Percentiles rank a stretch among this genome's conserved stretches.
Conservation (phyloP, 2,888 invertebrate species). For the Tenthredo distinguenda region DNA sequence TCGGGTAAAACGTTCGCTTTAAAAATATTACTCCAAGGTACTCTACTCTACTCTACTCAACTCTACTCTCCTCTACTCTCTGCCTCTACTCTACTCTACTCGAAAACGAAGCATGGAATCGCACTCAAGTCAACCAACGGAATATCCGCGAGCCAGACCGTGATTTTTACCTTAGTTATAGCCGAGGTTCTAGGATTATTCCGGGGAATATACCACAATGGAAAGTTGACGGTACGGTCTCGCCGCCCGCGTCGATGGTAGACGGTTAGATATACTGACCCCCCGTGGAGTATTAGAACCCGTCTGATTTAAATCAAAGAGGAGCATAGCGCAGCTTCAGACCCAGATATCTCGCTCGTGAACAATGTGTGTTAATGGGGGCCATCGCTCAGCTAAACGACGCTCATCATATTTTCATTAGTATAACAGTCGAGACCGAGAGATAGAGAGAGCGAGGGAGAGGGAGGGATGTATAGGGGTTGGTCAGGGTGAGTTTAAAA, state of each 20-base stretch:
- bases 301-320: slow-evolving; percentile 40
- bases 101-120: slow-evolving; percentile 35
- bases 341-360: slow-evolving; percentile 49
- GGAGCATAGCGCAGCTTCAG: slow-evolving; percentile 21
- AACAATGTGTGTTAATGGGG: slow-evolving; percentile 64
- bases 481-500: slow-evolving; percentile 33
- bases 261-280: slow-evolving; percentile 1
- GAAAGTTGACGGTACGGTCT: slow-evolving; percentile 30
- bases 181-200: not conserved
- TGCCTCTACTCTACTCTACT: not conserved
- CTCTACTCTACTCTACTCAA: not conserved
- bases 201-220: not conserved
- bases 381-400: slow-evolving; percentile 65
- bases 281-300: slow-evolving; percentile 29
- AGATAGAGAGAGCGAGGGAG: not conserved
- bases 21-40: slow-evolving; percentile 30
- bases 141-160: not conserved
- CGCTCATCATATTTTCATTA: slow-evolving; percentile 68
- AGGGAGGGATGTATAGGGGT: not conserved
- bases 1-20: not conserved
- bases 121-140: slow-evolving; percentile 17
- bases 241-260: not conserved
- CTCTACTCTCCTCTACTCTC: not conserved
- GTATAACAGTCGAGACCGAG: slow-evolving; percentile 59
- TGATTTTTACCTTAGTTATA: not conserved